Base-by-base conservation (phyloP, 2,797 vertebrate species). In the Natrix natrix region DNA sequence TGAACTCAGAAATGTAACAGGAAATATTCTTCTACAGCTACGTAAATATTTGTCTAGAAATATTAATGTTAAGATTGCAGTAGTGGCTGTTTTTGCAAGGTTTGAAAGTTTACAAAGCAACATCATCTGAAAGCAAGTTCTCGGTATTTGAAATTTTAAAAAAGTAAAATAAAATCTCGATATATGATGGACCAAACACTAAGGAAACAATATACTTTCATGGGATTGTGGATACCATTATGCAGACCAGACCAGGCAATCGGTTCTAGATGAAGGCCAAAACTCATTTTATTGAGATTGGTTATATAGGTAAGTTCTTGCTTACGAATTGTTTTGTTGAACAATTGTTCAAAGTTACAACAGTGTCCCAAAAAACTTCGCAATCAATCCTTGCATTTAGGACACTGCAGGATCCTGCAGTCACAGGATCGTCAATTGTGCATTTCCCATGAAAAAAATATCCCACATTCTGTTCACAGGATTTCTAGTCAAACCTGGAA, bases 1-100 rank as follows among this genome's bases (percentile, higher is more conserved):
- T 93, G 93, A 95, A 83, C 59, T 95, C 22, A 54, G 22, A 92
- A 94, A 63, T 94, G 86, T 95, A 91, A 94, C 87, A 91, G 90
- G 91, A 48, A 26, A 92, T 90, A 52, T 56, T 22, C 86, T 86
- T 78, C 90, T 61, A 28, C 78, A 6, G 28, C 91, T 54, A 60
- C 63, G 63, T 37, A 94, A 93, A 92, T 92, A 20, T 55, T 61
- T 22, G 13, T 63, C 94, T 63, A 28, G 90, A 92, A 95, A 93
- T 8, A 94, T 88, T 61, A 91, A 93, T 66, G 94, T 91, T 91
- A 86, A 94, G 66, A 20, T 57, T 55, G n/a, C 11, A n/a, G 54
- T 26, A 92, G 22, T 8, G 90, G 0, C 55, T 93, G 87, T 59
- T 90, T 95, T 69, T 83, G 26, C 16, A 91, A 92, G 1, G 5